Evolutionary conservation across 53 echinoderm and acorn worm species (phyloP), one percentile per base, ranked within the genome.

Genomic region (Astropecten irregularis): DNA sequence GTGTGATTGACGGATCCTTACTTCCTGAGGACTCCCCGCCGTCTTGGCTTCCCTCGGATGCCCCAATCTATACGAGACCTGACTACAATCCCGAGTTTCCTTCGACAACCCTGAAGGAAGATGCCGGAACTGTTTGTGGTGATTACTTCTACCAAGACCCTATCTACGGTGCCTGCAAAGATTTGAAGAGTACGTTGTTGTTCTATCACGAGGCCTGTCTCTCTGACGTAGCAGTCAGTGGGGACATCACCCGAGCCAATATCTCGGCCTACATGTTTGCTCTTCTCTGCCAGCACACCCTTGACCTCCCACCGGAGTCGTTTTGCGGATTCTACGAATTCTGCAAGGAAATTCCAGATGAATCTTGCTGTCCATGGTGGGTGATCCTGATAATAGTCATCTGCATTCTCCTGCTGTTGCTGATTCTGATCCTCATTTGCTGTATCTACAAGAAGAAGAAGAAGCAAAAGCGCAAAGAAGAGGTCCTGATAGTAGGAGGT

Each of bases 221-320:
- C 19, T 68, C 51, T 15, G 93, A 93, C 63, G 82, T 93, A 36
- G 89, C 90, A 28, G 87, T 87, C 48, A 83, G 69, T 55, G 71
- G 83, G 44, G 68, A 84, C n/a, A 52, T 83, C 25, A 49, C 51
- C 51, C 66, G 86, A 37, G 89, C 82, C 53, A 90, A 93, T 76
- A 68, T 83, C 2, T 93, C 93, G n/a, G 89, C 89, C 0, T 36
- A 89, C 61, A 90, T 93, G 93, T 93, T 93, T 87, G 86, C 93
- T 31, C 56, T 93, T 40, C 69, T 90, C 50, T 93, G 93, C 34
- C 90, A 93, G 50, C 73, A 51, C 16, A 79, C 87, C 13, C 79
- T 89, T 20, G 47, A 83, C 40, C 54, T 93, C 32, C 79, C 86
- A 10, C 79, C 69, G 19, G 74, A 69, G 11, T 57, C 77, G 9